Evolutionary conservation across 2,113 vertebrate genomes (phyloP), one percentile per base, ranked within the genome.

Genomic region (Camelus bactrianus): DNA sequence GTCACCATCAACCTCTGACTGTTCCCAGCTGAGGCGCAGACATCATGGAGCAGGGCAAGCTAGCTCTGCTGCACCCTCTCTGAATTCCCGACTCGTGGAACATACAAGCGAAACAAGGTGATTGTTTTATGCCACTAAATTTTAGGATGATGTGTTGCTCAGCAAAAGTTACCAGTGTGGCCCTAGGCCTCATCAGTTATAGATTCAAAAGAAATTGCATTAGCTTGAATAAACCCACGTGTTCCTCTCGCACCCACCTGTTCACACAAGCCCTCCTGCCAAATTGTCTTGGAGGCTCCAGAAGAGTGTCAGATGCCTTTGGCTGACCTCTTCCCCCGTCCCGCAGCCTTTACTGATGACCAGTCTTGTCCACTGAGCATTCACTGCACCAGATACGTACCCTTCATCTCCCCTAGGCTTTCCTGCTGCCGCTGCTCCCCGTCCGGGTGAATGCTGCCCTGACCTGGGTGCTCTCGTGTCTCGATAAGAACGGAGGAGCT

Each of bases 291-390:
- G 42, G 13, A 3, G 13, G 28, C 64, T 77, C 50, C 62, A 72
- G 15, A 7, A 4, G 19, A 54, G 13, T 28, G 75, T 62, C 24
- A 42, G 0, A 2, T 56, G 22, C 6, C 30, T 67, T 79, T 75
- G 8, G 0, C 50, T 8, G n/a, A 8, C 15, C 19, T 67, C 48
- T 24, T 2, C 11, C 35, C 1, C 2, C 7, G 32, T 20, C 1
- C 19, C 32, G 2, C 0, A 0, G 12, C 17, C 13, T 84, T n/a
- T 56, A 19, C 19, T n/a, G 67, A 65, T 76, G 32, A 58, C 6
- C 19, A 24, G 1, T 54, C 20, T 67, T 50, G 35, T 38, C 14
- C 32, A 52, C 11, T 14, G 13, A n/a, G 26, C 28, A 72, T 30
- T 72, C 13, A 30, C 35, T n/a, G 35, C 12, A 15, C 6, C 64